Percentiles rank a stretch among this genome's conserved stretches.
These are phyloP conservation scores for Leucozona laternaria DNA, from an alignment of 2,888 invertebrate species.

Conservation along the genomic window DNA sequence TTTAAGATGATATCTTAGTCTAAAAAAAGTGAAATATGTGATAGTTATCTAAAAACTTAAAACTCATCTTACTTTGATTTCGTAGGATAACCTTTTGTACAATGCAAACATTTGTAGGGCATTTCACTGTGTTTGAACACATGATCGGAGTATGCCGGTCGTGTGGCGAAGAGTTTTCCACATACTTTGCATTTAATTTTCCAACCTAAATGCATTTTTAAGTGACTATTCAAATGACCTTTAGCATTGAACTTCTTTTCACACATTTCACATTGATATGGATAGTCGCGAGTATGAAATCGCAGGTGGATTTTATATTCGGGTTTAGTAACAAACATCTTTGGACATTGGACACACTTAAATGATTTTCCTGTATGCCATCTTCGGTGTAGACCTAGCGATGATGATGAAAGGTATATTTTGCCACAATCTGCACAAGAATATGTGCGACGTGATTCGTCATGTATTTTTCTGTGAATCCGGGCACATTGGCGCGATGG, in stretches of 20 bases:
- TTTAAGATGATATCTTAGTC: slow-evolving; percentile 45
- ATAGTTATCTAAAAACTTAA: not conserved
- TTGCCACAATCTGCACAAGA: not conserved
- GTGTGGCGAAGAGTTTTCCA: slow-evolving; percentile 36
- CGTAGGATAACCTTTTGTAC: slow-evolving; percentile 42
- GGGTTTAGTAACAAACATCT: slow-evolving; percentile 34
- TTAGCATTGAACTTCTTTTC: slow-evolving; percentile 34
- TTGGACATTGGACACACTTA: slow-evolving; percentile 23
- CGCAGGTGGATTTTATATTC: slow-evolving; percentile 54
- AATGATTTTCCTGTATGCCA: slow-evolving; percentile 7
- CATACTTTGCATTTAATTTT: slow-evolving; percentile 53
- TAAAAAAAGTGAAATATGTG: not conserved
- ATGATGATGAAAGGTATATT: not conserved
- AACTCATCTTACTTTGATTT: slow-evolving; percentile 41
- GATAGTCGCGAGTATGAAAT: slow-evolving; percentile 48
- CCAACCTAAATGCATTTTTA: slow-evolving; percentile 47
- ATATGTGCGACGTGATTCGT: not conserved
- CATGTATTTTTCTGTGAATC: slow-evolving; percentile 12
- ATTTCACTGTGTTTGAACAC: slow-evolving; percentile 42
- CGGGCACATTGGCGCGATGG: not conserved
- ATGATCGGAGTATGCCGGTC: slow-evolving; percentile 31
- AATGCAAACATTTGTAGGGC: slow-evolving; percentile 55
- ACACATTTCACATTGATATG: slow-evolving; percentile 48
- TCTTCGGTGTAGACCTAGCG: not conserved
- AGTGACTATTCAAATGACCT: slow-evolving; percentile 38